Evolutionary conservation across 2,888 invertebrate genomes (phyloP).

Genomic region (Mimumesa dahlbomi): DNA sequence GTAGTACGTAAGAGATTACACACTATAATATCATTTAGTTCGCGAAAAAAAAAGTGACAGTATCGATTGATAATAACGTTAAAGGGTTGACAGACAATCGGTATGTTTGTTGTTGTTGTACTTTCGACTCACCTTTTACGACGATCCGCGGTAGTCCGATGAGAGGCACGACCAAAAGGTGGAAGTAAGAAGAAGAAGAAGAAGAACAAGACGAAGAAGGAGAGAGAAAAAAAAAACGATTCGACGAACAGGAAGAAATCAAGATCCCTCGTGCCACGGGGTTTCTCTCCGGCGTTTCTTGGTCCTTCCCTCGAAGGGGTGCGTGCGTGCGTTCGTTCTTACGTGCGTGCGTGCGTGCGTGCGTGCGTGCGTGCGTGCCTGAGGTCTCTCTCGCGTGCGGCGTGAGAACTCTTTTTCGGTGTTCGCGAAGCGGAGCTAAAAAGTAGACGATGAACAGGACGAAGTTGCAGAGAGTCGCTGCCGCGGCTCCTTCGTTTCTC

Average conservation of each 20-base stretch:
- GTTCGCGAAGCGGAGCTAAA: slow-evolving; percentile 58
- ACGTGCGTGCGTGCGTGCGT: slow-evolving; percentile 43
- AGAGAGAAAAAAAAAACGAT: slow-evolving; percentile 28
- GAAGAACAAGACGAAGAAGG: slow-evolving; percentile 26
- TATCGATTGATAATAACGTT: too few species aligned
- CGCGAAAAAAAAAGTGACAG: too few species aligned
- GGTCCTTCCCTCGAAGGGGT: slow-evolving; percentile 53
- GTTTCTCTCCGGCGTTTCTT: slow-evolving; percentile 35
- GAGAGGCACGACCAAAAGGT: slow-evolving; percentile 25
- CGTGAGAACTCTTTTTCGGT: slow-evolving; percentile 63
- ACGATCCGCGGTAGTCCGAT: slow-evolving; percentile 27
- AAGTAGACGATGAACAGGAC: slow-evolving; percentile 54
- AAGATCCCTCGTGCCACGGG: slow-evolving; percentile 46
- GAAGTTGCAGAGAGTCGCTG: slow-evolving; percentile 36
- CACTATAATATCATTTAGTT: too few species aligned
- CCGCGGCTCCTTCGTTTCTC: slow-evolving; percentile 28
- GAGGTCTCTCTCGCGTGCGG: slow-evolving; percentile 61
- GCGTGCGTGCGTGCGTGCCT: slow-evolving; percentile 46
- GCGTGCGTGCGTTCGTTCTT: slow-evolving; percentile 42
- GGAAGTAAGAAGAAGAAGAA: slow-evolving; percentile 25
- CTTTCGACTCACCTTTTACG: slow-evolving; percentile 45
- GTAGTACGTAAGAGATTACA: too few species aligned
- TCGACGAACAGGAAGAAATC: slow-evolving; percentile 47
- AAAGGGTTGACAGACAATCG: too few species aligned
- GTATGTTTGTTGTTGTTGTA: slow-evolving; percentile 1